Evolutionary conservation across 2,888 invertebrate genomes (phyloP).

Genomic region (Nematopogon swammerdamellus): DNA sequence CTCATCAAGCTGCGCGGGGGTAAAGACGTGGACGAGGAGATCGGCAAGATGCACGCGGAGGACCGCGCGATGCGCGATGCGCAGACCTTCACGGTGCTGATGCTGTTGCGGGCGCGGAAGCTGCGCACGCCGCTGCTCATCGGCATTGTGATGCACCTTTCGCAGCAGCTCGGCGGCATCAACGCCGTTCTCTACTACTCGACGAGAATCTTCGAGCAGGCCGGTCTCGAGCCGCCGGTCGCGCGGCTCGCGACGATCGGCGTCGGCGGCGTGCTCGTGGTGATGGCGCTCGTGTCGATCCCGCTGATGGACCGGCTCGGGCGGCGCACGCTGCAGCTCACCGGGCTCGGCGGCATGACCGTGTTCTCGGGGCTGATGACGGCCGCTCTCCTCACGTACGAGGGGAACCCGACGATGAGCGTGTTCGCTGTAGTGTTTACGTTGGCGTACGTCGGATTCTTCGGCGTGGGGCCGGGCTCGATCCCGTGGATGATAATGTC

Average conservation of each 20-base stretch:
- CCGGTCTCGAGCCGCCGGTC: conserved; percentile 55
- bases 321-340: conserved; percentile 65
- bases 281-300: conserved; percentile 73
- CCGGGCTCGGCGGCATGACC: conserved; percentile 70
- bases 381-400: conserved; percentile 40
- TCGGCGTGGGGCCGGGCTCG: conserved; percentile 50
- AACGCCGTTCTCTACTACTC: conserved; percentile 70
- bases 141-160: conserved; percentile 49
- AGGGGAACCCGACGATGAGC: conserved; percentile 39
- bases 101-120: conserved; percentile 29
- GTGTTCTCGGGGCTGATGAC: conserved; percentile 70
- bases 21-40: conserved; percentile 39
- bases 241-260: conserved; percentile 70
- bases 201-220: conserved; percentile 58
- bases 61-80: conserved; percentile 40
- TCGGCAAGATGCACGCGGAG: conserved; percentile 46
- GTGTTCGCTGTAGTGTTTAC: conserved; percentile 47
- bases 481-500: conserved; percentile 55
- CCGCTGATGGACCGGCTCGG: conserved; percentile 73
- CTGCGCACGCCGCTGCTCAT: conserved; percentile 41
- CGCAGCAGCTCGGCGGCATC: conserved; percentile 49
- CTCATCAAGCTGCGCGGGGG: conserved; percentile 35
- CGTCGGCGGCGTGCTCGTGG: conserved; percentile 66
- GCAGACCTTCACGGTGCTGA: conserved; percentile 35
- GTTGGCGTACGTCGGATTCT: conserved; percentile 45